Evolutionary conservation across 1,140 invertebrate genomes (phyloP).

Genomic region (Bombus breviceps): DNA sequence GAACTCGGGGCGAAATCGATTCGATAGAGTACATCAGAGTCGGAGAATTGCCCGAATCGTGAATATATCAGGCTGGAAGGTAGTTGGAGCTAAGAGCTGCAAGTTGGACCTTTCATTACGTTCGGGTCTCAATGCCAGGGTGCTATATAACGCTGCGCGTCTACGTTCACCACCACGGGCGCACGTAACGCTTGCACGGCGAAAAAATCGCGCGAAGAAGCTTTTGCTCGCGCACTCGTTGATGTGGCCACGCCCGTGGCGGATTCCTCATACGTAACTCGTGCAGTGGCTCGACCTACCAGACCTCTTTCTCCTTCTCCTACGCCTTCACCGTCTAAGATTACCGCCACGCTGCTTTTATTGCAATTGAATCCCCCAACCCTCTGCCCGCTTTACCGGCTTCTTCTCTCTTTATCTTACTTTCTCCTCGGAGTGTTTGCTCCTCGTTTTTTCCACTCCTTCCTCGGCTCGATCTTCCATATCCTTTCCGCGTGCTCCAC

Average conservation of each 20-base stretch:
- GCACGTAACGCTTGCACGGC: constrained; percentile 35
- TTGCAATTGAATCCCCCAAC: constrained; percentile 80
- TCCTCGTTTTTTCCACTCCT: constrained; percentile 15
- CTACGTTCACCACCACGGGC: background rate
- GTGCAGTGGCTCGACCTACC: constrained; percentile 82
- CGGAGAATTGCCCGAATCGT: constrained; percentile 38
- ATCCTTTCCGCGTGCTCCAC: constrained; percentile 53
- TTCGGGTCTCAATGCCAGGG: constrained; percentile 55
- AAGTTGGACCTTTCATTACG: constrained; percentile 59
- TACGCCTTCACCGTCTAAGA: constrained; percentile 71
- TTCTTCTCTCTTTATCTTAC: constrained; percentile 42
- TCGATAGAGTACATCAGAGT: constrained; percentile 36
- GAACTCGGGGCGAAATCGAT: constrained; percentile 20
- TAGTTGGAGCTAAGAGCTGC: constrained; percentile 19
- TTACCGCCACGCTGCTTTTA: constrained; percentile 79
- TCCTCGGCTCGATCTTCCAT: constrained; percentile 21
- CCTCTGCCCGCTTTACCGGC: constrained; percentile 17
- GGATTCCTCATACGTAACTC: constrained; percentile 83
- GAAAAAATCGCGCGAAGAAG: constrained; percentile 70
- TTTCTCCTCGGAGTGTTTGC: background rate
- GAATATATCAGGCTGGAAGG: constrained; percentile 48
- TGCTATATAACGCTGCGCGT: constrained; percentile 26
- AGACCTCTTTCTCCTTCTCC: constrained; percentile 72
- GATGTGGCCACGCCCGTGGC: constrained; percentile 82
- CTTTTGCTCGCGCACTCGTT: constrained; percentile 73